These are phyloP conservation scores for Leuciscus waleckii DNA, from an alignment of 2,797 vertebrate species.

Conservation along the genomic window DNA sequence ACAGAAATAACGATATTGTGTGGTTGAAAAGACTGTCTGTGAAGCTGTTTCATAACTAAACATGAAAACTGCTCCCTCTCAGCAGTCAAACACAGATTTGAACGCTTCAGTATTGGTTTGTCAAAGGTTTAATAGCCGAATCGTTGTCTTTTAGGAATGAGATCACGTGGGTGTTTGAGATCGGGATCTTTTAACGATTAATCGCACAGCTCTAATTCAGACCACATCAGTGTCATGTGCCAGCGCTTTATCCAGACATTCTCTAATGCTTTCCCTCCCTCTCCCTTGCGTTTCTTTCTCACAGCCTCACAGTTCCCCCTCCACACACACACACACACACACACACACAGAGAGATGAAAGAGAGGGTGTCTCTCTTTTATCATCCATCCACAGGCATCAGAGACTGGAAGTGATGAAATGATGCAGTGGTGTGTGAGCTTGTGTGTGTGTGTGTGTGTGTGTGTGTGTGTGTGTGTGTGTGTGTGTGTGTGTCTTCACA, in stretches of 20 bases:
- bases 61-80: too few relatives aligned
- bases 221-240: conserved; percentile 56
- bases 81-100: too few relatives aligned
- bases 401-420: conserved; percentile 57
- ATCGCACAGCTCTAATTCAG: conserved; percentile 13
- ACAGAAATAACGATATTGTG: too few relatives aligned
- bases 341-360: conserved; percentile 49
- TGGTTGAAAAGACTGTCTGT: too few relatives aligned
- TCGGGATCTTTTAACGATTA: too few relatives aligned
- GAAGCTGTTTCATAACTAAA: too few relatives aligned
- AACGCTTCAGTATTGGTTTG: too few relatives aligned
- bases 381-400: conserved; percentile 63
- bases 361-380: conserved; percentile 58
- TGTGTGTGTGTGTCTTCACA: conserved; percentile 30
- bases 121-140: too few relatives aligned
- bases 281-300: conserved; percentile 43
- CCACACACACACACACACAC: neutral
- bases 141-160: too few relatives aligned
- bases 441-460: neutral
- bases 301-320: conserved; percentile 28
- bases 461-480: too few relatives aligned
- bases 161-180: too few relatives aligned
- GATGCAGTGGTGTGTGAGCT: conserved; percentile 36
- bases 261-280: conserved; percentile 31
- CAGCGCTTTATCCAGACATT: conserved; percentile 32